These are phyloP conservation scores for Oreochromis spilurus DNA, from an alignment of 2,113 vertebrate genomes.

Conservation along the genomic window DNA sequence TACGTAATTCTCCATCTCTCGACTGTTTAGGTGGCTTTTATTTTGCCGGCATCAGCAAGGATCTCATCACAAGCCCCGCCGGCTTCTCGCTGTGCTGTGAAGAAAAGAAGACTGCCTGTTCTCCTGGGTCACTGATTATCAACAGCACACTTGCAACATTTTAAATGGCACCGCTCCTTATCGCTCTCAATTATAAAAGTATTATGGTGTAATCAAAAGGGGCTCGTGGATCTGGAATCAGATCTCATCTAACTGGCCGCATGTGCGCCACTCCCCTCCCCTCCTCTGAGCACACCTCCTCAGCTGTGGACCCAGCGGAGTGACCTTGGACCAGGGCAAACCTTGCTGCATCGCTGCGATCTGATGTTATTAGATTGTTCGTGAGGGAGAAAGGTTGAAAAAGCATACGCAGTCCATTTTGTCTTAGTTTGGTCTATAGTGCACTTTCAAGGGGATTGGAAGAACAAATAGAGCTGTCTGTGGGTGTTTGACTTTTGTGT, in stretches of 20 bases:
- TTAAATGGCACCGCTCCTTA: conserved; percentile 28
- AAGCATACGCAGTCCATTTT: conserved; percentile 39
- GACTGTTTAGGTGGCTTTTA: conserved; percentile 37
- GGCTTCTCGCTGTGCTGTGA: neutral
- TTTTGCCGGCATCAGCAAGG: conserved; percentile 44
- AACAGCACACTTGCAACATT: conserved; percentile 36
- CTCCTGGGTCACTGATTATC: conserved; percentile 42
- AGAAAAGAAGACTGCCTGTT: neutral
- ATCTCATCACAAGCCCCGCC: conserved; percentile 15
- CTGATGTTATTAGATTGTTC: conserved; percentile 70
- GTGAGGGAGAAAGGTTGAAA: conserved; percentile 56
- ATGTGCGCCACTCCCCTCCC: neutral
- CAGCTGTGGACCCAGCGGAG: conserved; percentile 18
- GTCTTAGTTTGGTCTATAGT: conserved; percentile 30
- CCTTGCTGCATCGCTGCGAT: conserved; percentile 57
- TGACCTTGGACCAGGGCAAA: conserved; percentile 63
- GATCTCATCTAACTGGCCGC: conserved; percentile 4
- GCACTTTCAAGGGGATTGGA: conserved; percentile 46
- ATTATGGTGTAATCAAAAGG: conserved; percentile 21
- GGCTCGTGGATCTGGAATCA: conserved; percentile 6
- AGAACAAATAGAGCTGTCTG: conserved; percentile 56
- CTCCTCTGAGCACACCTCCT: neutral
- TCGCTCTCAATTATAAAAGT: conserved; percentile 40
- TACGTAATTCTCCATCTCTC: conserved; percentile 21
- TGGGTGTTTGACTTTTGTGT: conserved; percentile 50